Base-by-base conservation (phyloP, 53 echinoderm and acorn worm species). In the Actinopyga echinites region DNA sequence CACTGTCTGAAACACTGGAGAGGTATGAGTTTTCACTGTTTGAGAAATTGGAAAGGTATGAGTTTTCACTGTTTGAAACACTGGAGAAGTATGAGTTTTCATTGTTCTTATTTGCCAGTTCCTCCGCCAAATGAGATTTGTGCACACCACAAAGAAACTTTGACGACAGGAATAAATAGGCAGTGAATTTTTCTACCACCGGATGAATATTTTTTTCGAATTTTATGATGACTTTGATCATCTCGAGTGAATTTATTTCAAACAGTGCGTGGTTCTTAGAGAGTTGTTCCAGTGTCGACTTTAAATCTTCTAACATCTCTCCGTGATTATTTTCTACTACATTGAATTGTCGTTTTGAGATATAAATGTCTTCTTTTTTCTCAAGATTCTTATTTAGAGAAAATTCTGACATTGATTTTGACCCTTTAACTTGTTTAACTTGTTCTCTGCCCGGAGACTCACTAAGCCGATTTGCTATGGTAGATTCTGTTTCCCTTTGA, bases 111-210 rank as follows among this genome's bases (percentile, higher is more conserved):
- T 36, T 49, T 4, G 22, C 26, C 11, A 49, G 10, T n/a, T 74
- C 74, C 23, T 74, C 26, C 29, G 9, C 11, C 13, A 74, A 3
- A 8, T 74, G 74, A 74, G 25, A 15, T 44, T 49, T 49, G 53
- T 74, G 74, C 23, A 74, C 53, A 44, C 45, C 54, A 25, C 12
- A n/a, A 26, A 74, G 8, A 74, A 74, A 74, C n/a, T 74, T 74
- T 22, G 49, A 44, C 20, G 29, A 23, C 29, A 74, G 24, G 49
- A 23, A 74, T 74, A 74, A 26, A 53, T 74, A 74, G 9, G 43
- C 22, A 3, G 53, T 74, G 9, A 74, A 25, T 17, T 19, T 4
- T n/a, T 74, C 74, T 11, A 74, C 74, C 37, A n/a, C 17, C 7
- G 28, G 23, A 12, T 26, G 29, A 26, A 74, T 44, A 8, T 74